Conservation (phyloP, 2,113 vertebrate species). For the Hippocampus mohnikei region DNA sequence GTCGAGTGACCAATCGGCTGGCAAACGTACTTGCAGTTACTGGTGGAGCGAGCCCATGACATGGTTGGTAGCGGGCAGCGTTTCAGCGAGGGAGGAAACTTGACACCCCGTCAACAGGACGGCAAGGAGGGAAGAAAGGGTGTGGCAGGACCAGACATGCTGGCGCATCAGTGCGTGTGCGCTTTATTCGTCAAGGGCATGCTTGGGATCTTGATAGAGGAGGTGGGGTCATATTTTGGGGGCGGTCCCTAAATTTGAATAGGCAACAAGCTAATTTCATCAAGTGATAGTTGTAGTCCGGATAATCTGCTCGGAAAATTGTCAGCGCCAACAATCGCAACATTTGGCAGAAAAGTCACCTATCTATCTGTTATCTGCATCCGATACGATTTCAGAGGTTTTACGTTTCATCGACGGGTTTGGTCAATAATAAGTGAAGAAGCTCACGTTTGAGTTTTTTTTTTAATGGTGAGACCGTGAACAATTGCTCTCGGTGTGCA, state of each 20-base stretch:
- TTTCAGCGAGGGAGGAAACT: constrained; percentile 59
- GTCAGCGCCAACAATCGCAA: no score
- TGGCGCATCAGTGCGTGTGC: constrained; percentile 43
- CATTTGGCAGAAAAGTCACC: no score
- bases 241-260: not conserved
- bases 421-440: no score
- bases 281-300: not conserved
- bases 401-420: no score
- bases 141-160: constrained; percentile 57
- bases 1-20: constrained; percentile 54
- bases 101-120: constrained; percentile 58
- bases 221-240: not conserved
- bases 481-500: no score
- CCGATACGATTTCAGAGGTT: no score
- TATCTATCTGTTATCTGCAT: no score
- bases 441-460: no score
- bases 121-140: constrained; percentile 51
- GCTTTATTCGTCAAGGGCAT: constrained; percentile 19
- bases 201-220: constrained; percentile 26
- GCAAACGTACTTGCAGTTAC: constrained; percentile 41
- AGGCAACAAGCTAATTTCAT: constrained; percentile 7
- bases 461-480: no score
- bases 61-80: constrained; percentile 61
- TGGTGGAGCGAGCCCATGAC: constrained; percentile 56
- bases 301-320: no score